Evolutionary conservation across 53 echinoderm and acorn worm genomes (phyloP), one percentile per base, ranked within the genome.

Genomic region (Holothuria scabra): DNA sequence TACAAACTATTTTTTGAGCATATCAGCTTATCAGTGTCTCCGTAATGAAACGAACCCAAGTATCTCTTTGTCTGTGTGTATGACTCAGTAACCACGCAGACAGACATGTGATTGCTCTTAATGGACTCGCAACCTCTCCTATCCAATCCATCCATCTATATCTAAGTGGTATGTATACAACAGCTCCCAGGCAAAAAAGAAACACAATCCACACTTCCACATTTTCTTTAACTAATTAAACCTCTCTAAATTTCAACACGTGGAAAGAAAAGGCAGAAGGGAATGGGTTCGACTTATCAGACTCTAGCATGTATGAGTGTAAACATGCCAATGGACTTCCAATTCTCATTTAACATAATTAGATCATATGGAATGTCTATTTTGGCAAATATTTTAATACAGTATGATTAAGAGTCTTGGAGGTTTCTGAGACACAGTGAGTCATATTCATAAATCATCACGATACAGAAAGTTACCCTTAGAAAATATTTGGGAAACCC

Each of bases 341-440:
- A 69, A 34, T 69, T 69, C 69, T 69, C 69, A 69, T 69, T 69
- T 69, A 32, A 21, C 16, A 8, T 69, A 69, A 69, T 69, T 69
- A 69, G 69, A 69, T 69, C 69, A 11, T 69, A 34, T 32, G 34
- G 14, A 16, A n/a, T 32, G 11, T 13, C n/a, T 34, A 32, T 21
- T 69, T 34, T 8, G n/a, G 32, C n/a, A n/a, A 35, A 68, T 16
- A 8, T 68, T n/a, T 29, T 68, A 37, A 21, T 34, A 11, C 32
- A n/a, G 20, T 69, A 29, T 34, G 20, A 37, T 69, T 20, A 38
- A 68, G 69, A 34, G 69, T 38, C 34, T 38, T 22, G 34, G 21
- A 69, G 18, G 69, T 41, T 34, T 20, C 34, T 69, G 69, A 69
- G 69, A 33, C 69, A 69, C 16, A 8, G 35, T 69, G 69, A 69